Base-by-base conservation (phyloP, 1,140 invertebrate species). In the Metaphire vulgaris region DNA sequence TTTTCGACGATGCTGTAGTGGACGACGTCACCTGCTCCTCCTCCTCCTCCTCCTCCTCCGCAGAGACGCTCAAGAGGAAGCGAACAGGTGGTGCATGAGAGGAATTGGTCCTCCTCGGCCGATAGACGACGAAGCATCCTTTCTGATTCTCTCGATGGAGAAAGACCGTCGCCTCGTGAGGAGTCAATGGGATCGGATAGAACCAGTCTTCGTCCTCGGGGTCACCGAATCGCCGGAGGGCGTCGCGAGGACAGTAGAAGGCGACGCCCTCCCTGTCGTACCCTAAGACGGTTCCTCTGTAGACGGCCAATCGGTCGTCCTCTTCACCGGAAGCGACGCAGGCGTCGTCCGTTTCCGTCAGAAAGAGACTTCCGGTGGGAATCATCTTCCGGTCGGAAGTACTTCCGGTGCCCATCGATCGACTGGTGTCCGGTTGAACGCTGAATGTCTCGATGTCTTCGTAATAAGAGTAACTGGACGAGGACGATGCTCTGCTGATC, bases 121-220 rank as follows among this genome's bases (percentile, higher is more conserved):
- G n/a, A 32, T 78, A 78, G 34, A 78, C 77, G 29, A 78, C 29
- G 65, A 78, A 78, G 26, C 77, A 78, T 14, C 77, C 77, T 30
- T 75, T 73, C 33, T 78, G 77, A 15, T 72, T 75, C 32, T 78
- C 77, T 29, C 31, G 32, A 15, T 21, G 31, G 31, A 78, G 68
- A 69, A 78, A 78, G n/a, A 78, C 33, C 28, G 77, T 71, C 32
- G 77, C 77, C 33, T 78, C 56, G 1, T 65, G 33, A 12, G 74
- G 64, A n/a, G 77, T 34, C 2, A 78, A 16, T 14, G 73, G 68
- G 30, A 75, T 64, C 12, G 77, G 77, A 31, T 78, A 78, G 74
- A 75, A 78, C 77, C 77, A 78, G 21, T 67, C 21, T 33, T 78
- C 77, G 28, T 65, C 74, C n/a, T 31, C 65, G n/a, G 77, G 77